Conservation (phyloP, 37 sponge, comb jelly and placozoan species). For the Ephydatia muelleri region DNA sequence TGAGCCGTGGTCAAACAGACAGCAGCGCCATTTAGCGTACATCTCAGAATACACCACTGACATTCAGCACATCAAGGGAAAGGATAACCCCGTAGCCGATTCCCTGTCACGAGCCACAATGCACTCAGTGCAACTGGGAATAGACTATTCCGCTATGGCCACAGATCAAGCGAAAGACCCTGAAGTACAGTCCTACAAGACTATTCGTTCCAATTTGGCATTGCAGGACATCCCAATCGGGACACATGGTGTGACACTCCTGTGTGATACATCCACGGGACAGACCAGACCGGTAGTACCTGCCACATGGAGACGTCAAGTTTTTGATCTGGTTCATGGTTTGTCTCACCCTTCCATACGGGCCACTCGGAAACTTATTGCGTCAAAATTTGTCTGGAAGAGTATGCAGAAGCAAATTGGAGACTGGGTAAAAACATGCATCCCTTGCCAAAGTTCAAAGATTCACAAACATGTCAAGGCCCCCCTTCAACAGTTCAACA, state of each 20-base stretch:
- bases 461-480: constrained; percentile 17
- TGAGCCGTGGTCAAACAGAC: constrained; percentile 9
- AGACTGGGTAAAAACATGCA: constrained; percentile 30
- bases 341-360: constrained; percentile 22
- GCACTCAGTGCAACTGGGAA: neutral
- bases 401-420: constrained; percentile 28
- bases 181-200: constrained; percentile 33
- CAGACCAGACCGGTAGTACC: constrained; percentile 36
- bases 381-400: constrained; percentile 24
- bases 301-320: constrained; percentile 8
- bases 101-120: constrained; percentile 6
- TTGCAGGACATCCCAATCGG: constrained; percentile 21
- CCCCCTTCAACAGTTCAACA: neutral
- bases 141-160: constrained; percentile 27
- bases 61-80: constrained; percentile 27
- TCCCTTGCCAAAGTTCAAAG: constrained; percentile 25
- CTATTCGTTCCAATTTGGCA: constrained; percentile 10
- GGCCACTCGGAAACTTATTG: constrained; percentile 22
- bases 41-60: constrained; percentile 16
- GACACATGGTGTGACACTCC: neutral
- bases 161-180: constrained; percentile 25
- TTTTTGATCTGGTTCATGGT: constrained; percentile 32
- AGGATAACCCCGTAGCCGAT: constrained; percentile 16
- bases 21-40: constrained; percentile 29
- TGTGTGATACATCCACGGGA: constrained; percentile 49